Conservation (phyloP, 2,113 vertebrate genomes). For the Prinia subflava region DNA sequence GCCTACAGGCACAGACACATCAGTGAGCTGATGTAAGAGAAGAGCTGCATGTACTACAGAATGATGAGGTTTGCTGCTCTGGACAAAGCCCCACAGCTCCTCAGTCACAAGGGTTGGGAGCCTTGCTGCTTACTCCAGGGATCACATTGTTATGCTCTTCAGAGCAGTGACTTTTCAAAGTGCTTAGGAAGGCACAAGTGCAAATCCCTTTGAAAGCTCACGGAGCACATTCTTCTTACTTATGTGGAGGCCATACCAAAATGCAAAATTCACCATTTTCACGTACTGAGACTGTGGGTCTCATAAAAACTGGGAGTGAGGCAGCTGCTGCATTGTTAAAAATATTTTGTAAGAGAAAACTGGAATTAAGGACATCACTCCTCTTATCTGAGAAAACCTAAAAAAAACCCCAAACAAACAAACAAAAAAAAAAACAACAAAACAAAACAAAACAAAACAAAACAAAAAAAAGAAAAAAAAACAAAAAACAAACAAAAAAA, state of each 20-base stretch:
- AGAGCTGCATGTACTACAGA: neutral
- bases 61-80: neutral
- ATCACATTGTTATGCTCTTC: accelerated
- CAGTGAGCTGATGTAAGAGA: neutral
- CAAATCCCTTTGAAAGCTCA: neutral
- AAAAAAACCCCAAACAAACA: too few relatives aligned
- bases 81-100: neutral
- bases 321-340: neutral
- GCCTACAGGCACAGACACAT: neutral
- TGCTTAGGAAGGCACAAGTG: neutral
- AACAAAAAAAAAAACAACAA: neutral
- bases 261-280: neutral
- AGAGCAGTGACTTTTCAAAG: neutral
- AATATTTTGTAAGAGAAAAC: neutral
- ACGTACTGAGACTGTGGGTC: neutral
- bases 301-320: neutral
- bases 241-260: neutral
- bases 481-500: neutral
- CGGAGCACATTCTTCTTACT: neutral
- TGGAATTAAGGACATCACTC: neutral
- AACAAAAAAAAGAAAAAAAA: neutral
- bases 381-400: neutral
- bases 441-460: too few relatives aligned
- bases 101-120: accelerated
- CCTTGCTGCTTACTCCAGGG: neutral